Evolutionary conservation across 2,113 vertebrate species (phyloP), one percentile per base, ranked within the genome.

Genomic region (Sturnus vulgaris): DNA sequence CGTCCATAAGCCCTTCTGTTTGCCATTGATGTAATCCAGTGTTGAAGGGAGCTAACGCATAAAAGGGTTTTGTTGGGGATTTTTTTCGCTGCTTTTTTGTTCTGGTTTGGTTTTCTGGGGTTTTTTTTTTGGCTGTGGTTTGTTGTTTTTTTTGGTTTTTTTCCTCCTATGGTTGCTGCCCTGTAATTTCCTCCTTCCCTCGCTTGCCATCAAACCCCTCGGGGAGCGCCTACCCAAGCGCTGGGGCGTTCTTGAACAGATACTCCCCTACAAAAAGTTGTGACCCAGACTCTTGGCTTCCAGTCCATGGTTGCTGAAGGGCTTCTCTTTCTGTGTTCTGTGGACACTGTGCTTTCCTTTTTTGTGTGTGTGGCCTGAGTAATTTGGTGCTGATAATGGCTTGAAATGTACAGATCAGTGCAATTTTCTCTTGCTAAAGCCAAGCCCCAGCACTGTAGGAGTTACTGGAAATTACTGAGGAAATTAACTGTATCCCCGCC

Each of bases 141-240:
- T 31, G 7, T 31, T 55, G 7, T 16, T 52, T 21, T 20, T 14
- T 17, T 42, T n/a, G n/a, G n/a, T n/a, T 24, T 12, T 28, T 57
- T 21, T 19, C 15, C 7, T 2, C 1, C 1, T 15, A 0, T 5
- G n/a, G 4, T 59, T 49, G 28, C 42, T 68, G 56, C 35, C 10
- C 21, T 72, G 0, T 35, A 52, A n/a, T 71, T 75, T 11, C 4
- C 12, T 68, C 5, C 5, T 64, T 60, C 33, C 8, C 4, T 52
- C 12, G 1, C 14, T 52, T 44, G 33, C 30, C 3, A 1, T 52
- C 16, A 44, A 2, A 5, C 13, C 10, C 22, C 4, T 37, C 7
- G 5, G 44, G 39, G 31, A 53, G 1, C 14, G 49, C 46, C 10
- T 52, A 28, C 50, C 55, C 21, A 6, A 9, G 35, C 6, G 1